Evolutionary conservation across 2,888 invertebrate species (phyloP).

Genomic region (Orthonevra nobilis): DNA sequence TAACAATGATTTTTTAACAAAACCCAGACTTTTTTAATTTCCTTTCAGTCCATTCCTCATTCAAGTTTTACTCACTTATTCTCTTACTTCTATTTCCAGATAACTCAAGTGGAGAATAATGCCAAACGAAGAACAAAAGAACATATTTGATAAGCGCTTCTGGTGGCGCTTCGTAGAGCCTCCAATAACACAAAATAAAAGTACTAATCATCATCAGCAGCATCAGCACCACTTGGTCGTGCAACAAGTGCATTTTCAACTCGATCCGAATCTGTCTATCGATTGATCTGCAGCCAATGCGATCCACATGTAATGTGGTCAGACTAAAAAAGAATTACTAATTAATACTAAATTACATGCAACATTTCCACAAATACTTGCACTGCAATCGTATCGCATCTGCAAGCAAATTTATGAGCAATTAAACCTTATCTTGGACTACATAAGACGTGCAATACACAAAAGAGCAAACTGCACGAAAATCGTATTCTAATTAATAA

Average conservation of each 20-base stretch:
- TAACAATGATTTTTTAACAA: too few species aligned
- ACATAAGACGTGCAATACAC: slow-evolving; percentile 6
- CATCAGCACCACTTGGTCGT: slow-evolving; percentile 30
- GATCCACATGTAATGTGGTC: slow-evolving; percentile 63
- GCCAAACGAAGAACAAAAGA: slow-evolving; percentile 70
- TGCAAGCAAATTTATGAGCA: slow-evolving; percentile 44
- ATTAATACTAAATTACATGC: too few species aligned
- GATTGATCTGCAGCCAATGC: slow-evolving; percentile 65
- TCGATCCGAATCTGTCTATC: slow-evolving; percentile 40
- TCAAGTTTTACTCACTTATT: too few species aligned
- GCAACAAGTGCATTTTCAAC: slow-evolving; percentile 49
- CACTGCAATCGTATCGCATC: slow-evolving; percentile 54
- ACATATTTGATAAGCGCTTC: slow-evolving; percentile 72
- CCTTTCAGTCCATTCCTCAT: too few species aligned
- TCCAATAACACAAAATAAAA: slow-evolving; percentile 73
- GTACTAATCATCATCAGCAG: slow-evolving; percentile 32
- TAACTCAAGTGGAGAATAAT: slow-evolving; percentile 71
- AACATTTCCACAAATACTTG: slow-evolving; percentile 9
- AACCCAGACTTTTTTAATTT: too few species aligned
- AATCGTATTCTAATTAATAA: slow-evolving; percentile 16
- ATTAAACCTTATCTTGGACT: slow-evolving; percentile 35
- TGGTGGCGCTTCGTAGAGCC: slow-evolving; percentile 73
- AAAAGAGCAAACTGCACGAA: slow-evolving; percentile 7
- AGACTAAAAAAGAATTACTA: slow-evolving; percentile 54
- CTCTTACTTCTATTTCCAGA: slow-evolving; percentile 17